A percentile compares a stretch with the other conserved stretches of the same genome.
Conservation (phyloP, 2,797 vertebrate species). For the Microctenopoma lineatum region DNA sequence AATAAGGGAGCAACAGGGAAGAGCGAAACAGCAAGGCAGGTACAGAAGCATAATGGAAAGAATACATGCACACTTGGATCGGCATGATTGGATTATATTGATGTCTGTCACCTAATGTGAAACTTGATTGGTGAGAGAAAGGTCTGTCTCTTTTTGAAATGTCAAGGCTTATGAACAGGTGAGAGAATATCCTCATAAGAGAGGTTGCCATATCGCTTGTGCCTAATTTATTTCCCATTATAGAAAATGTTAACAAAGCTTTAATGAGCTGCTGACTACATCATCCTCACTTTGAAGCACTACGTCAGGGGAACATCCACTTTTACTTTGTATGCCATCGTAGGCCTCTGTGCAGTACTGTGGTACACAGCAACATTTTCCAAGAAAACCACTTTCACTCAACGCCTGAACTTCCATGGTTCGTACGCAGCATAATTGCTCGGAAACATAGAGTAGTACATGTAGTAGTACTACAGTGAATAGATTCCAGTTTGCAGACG, state of each 20-base stretch:
- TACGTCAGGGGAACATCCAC: constrained; percentile 65
- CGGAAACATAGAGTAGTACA: constrained; percentile 7
- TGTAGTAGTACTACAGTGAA: background rate
- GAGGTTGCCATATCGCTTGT: constrained; percentile 59
- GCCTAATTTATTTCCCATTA: constrained; percentile 76
- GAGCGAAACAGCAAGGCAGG: constrained; percentile 29
- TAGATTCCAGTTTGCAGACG: constrained; percentile 7
- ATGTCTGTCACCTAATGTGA: constrained; percentile 61
- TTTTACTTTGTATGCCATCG: constrained; percentile 68
- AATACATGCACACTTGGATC: constrained; percentile 54
- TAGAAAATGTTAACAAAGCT: constrained; percentile 75
- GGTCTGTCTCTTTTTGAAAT: constrained; percentile 67
- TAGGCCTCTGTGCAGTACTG: constrained; percentile 51
- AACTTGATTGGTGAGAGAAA: constrained; percentile 63
- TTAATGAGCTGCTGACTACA: constrained; percentile 73
- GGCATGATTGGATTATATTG: constrained; percentile 57
- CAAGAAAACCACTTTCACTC: constrained; percentile 48
- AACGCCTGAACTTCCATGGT: constrained; percentile 39
- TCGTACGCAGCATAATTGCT: constrained; percentile 38
- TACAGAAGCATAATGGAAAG: constrained; percentile 47
- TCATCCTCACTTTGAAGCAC: constrained; percentile 68
- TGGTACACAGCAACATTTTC: constrained; percentile 58
- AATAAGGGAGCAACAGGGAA: constrained; percentile 22
- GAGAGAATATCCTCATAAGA: constrained; percentile 51
- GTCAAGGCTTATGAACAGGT: constrained; percentile 67